A percentile compares a stretch with the other conserved stretches of the same genome.
These are phyloP conservation scores for Prorops nasuta DNA, from an alignment of 1,140 invertebrate genomes.

Conservation along the genomic window DNA sequence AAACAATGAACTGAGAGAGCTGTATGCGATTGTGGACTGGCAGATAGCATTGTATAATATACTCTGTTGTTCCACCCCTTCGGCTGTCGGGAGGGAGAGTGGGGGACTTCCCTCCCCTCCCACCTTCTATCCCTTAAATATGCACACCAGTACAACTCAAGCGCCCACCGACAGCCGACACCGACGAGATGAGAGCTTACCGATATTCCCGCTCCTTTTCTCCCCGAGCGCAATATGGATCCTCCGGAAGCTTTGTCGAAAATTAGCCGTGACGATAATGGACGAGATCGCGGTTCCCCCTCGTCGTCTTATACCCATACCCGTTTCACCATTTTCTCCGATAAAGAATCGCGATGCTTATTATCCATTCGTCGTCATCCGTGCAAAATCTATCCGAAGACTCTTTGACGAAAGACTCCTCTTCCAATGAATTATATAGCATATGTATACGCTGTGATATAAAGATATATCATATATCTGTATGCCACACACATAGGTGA, in stretches of 20 bases:
- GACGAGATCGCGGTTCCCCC: conserved; percentile 23
- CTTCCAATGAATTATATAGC: too few relatives aligned
- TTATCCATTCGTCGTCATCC: background rate
- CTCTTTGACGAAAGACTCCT: background rate
- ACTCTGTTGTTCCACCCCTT: conserved; percentile 45
- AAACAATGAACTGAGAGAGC: conserved; percentile 47
- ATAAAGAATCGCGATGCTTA: conserved; percentile 8
- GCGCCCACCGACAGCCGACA: too few relatives aligned
- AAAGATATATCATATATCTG: too few relatives aligned
- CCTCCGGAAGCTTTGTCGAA: conserved; percentile 26
- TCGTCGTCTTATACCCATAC: conserved; percentile 10
- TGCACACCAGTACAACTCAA: too few relatives aligned
- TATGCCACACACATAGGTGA: too few relatives aligned
- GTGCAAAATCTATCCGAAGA: conserved; percentile 10
- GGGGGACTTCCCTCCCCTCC: too few relatives aligned
- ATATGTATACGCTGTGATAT: too few relatives aligned
- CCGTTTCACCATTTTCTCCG: conserved; percentile 19
- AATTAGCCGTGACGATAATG: conserved; percentile 38
- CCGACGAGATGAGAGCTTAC: too few relatives aligned
- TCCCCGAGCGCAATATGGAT: conserved; percentile 24
- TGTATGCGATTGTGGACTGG: conserved; percentile 46
- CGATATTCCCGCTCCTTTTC: conserved; percentile 3
- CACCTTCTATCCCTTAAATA: too few relatives aligned
- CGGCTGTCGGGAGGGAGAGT: too few relatives aligned
- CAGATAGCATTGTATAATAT: conserved; percentile 53